These are phyloP conservation scores for Mastomys natalensis DNA, from an alignment of 2,113 vertebrate species.

Conservation along the genomic window DNA sequence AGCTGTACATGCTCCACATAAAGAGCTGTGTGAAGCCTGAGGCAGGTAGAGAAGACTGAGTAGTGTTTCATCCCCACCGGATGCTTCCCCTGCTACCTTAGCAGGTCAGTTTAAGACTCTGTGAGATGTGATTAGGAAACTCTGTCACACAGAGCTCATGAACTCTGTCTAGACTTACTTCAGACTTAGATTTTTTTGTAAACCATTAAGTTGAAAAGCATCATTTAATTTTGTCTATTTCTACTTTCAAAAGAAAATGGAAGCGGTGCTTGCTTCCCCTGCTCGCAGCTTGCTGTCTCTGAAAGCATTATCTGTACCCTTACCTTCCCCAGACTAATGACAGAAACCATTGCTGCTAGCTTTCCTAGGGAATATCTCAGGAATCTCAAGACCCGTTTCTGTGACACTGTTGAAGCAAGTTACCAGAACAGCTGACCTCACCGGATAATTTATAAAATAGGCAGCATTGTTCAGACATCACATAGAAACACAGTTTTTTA, in stretches of 20 bases:
- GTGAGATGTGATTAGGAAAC: constrained; percentile 17
- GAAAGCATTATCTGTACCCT: constrained; percentile 51
- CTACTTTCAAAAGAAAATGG: constrained; percentile 58
- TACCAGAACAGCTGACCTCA: constrained; percentile 56
- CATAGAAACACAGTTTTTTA: constrained; percentile 54
- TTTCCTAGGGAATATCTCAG: constrained; percentile 14
- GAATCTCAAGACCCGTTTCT: constrained; percentile 54
- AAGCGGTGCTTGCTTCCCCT: constrained; percentile 10
- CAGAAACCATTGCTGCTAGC: constrained; percentile 41
- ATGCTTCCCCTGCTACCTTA: constrained; percentile 44
- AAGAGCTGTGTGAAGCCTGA: constrained; percentile 47
- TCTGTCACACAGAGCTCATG: constrained; percentile 4
- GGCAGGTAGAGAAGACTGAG: constrained; percentile 37
- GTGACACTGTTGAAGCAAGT: constrained; percentile 41
- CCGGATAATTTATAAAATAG: constrained; percentile 26
- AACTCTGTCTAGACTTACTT: constrained; percentile 37
- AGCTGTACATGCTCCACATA: background rate
- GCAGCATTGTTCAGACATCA: constrained; percentile 52
- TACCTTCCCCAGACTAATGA: background rate
- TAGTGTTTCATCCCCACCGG: constrained; percentile 42
- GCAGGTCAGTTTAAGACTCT: constrained; percentile 39
- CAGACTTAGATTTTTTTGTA: constrained; percentile 41
- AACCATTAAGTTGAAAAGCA: constrained; percentile 59
- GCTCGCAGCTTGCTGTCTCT: constrained; percentile 70
- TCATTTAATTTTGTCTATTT: constrained; percentile 59